A percentile compares a stretch with the other conserved stretches of the same genome.
phyloP scores from a whole-genome alignment of 2,888 invertebrate species.

The Dynastes maya region DNA sequence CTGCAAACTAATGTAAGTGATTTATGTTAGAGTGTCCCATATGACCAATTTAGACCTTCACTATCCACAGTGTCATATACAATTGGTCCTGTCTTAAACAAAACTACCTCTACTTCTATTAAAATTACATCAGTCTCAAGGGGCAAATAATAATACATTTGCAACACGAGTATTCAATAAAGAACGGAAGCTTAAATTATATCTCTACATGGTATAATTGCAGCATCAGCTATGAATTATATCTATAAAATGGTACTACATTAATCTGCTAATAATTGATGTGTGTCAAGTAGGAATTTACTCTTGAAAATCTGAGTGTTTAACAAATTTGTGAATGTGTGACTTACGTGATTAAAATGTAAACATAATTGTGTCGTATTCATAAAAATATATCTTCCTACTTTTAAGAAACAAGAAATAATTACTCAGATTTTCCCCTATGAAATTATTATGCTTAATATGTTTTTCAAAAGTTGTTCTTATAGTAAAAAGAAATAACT shows the following conservation, averaged over 20 bases:
- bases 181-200: constrained; percentile 62
- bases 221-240: constrained; percentile 50
- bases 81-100: constrained; percentile 64
- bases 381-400: too few species aligned
- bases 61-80: constrained; percentile 53
- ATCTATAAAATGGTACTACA: neutral
- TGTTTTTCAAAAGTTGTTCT: too few species aligned
- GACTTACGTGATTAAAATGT: too few species aligned
- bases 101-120: constrained; percentile 61
- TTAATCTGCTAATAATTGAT: too few species aligned
- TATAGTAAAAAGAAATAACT: too few species aligned
- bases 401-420: too few species aligned
- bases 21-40: constrained; percentile 58
- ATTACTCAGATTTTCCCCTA: too few species aligned
- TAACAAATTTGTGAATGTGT: too few species aligned
- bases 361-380: too few species aligned
- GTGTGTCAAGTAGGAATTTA: too few species aligned
- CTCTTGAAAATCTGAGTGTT: too few species aligned
- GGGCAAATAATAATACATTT: constrained; percentile 69
- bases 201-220: constrained; percentile 41
- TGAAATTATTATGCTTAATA: too few species aligned
- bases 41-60: constrained; percentile 49
- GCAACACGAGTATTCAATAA: constrained; percentile 65
- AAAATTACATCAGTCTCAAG: constrained; percentile 71
- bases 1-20: constrained; percentile 27